Evolutionary conservation across 2,113 vertebrate species (phyloP).

Genomic region (Stegastes partitus): DNA sequence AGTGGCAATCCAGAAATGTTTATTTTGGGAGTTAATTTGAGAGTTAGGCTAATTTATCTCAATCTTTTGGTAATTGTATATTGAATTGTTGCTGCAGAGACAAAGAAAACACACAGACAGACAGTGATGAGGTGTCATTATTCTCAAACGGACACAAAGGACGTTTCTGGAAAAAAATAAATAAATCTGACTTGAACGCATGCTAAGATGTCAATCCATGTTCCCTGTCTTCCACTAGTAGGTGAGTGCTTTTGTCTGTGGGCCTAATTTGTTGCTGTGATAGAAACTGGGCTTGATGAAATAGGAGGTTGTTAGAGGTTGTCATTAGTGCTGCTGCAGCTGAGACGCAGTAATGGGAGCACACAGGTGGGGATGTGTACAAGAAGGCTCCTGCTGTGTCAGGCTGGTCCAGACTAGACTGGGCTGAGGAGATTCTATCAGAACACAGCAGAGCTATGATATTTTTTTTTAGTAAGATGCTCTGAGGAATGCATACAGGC

Average conservation of each 20-base stretch:
- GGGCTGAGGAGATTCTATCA: slow-evolving; percentile 30
- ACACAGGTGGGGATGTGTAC: slow-evolving; percentile 72
- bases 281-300: slow-evolving; percentile 81
- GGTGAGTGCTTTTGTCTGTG: slow-evolving; percentile 53
- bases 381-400: slow-evolving; percentile 58
- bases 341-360: slow-evolving; percentile 75
- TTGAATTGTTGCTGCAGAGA: slow-evolving; percentile 1
- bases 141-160: slow-evolving; percentile 23
- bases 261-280: slow-evolving; percentile 71
- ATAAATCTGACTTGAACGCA: slow-evolving; percentile 20
- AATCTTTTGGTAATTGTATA: slow-evolving; percentile 6
- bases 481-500: slow-evolving; percentile 67
- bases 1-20: no score
- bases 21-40: no score
- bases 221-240: slow-evolving; percentile 41
- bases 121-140: slow-evolving; percentile 24
- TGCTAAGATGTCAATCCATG: slow-evolving; percentile 23
- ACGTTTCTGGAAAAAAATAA: slow-evolving; percentile 28
- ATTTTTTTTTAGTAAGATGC: slow-evolving; percentile 8
- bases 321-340: slow-evolving; percentile 75
- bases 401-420: slow-evolving; percentile 58
- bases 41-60: neutral
- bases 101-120: slow-evolving; percentile 19
- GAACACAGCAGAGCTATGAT: slow-evolving; percentile 39
- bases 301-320: slow-evolving; percentile 77